phyloP scores from a whole-genome alignment of 2,888 invertebrate genomes.

The Drosophila melanocephala region DNA sequence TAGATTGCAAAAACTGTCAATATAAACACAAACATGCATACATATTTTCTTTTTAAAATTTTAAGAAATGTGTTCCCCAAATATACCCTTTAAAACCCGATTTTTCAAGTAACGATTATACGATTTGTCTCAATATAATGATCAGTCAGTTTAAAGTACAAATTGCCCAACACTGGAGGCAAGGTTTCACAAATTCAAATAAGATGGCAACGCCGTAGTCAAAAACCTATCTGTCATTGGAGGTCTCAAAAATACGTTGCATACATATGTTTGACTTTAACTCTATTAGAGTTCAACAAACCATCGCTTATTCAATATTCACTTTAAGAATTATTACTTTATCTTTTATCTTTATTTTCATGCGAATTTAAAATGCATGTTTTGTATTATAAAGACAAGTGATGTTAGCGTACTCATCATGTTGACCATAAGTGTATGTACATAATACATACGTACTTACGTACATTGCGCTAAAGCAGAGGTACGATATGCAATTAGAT shows the following conservation, averaged over 20 bases:
- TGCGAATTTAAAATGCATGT: neutral
- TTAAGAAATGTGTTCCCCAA: neutral
- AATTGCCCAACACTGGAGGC: neutral
- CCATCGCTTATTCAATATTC: neutral
- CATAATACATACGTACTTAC: neutral
- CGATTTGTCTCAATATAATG: neutral
- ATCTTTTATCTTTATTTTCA: neutral
- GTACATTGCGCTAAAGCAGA: neutral
- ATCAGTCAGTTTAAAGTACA: neutral
- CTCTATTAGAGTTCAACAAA: neutral
- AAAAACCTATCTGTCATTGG: neutral
- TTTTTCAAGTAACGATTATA: neutral
- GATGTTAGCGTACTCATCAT: neutral
- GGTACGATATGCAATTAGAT: neutral
- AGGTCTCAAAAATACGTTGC: neutral
- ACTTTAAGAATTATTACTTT: neutral
- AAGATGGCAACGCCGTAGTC: neutral
- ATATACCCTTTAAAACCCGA: neutral
- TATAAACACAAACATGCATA: neutral
- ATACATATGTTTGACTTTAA: neutral
- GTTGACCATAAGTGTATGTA: neutral
- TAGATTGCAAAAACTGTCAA: neutral
- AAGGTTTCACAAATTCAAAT: neutral
- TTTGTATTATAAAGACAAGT: neutral
- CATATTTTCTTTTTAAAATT: neutral